Conservation (phyloP, 2,113 vertebrate species). For the Tiliqua scincoides region DNA sequence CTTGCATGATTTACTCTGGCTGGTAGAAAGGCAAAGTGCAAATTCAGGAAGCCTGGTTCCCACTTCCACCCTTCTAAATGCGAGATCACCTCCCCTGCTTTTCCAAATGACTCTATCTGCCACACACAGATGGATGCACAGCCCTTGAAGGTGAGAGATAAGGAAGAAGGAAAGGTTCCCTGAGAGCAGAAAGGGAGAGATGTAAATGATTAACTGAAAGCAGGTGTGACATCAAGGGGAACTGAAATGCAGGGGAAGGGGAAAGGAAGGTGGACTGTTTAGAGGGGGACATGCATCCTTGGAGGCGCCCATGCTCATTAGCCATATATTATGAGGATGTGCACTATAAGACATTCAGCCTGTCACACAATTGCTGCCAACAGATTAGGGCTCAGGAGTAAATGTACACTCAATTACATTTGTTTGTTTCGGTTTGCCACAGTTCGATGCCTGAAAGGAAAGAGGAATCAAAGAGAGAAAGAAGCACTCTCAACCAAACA, state of each 20-base stretch:
- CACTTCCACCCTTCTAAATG: slow-evolving; percentile 7
- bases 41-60: not conserved
- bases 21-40: not conserved
- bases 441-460: slow-evolving; percentile 41
- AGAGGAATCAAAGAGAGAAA: slow-evolving; percentile 41
- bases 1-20: slow-evolving; percentile 7
- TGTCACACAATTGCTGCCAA: slow-evolving; percentile 21
- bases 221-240: slow-evolving; percentile 11
- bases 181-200: not conserved
- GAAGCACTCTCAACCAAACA: not conserved
- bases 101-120: slow-evolving; percentile 2
- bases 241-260: not conserved
- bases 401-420: slow-evolving; percentile 31
- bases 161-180: not conserved
- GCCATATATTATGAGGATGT: slow-evolving; percentile 32
- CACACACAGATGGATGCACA: not conserved
- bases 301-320: slow-evolving; percentile 13
- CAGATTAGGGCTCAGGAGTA: slow-evolving; percentile 32
- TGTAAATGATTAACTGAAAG: slow-evolving; percentile 23
- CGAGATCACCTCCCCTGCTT: not conserved
- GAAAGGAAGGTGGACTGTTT: not conserved
- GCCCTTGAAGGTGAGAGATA: slow-evolving; percentile 19
- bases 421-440: slow-evolving; percentile 44
- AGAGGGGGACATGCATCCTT: not conserved
- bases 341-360: slow-evolving; percentile 21